Percentiles rank a stretch among this genome's conserved stretches.
phyloP scores from a whole-genome alignment of 2,888 invertebrate genomes.

The Lasioglossum zephyrum region DNA sequence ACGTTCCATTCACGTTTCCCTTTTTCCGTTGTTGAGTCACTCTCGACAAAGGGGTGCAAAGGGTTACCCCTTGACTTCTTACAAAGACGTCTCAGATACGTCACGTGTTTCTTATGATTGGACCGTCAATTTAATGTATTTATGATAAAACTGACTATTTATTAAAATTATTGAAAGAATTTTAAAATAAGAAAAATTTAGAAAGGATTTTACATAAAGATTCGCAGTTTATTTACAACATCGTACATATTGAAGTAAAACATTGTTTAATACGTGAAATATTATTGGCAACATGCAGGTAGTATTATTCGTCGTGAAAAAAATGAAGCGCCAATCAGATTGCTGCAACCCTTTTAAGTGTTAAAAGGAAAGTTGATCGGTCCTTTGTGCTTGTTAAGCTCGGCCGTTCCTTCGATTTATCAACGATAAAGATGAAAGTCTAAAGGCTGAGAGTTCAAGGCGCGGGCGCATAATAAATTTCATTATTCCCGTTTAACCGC shows the following conservation, averaged over 20 bases:
- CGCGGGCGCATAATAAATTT: slow-evolving; percentile 24
- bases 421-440: neutral
- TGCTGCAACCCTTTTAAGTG: neutral
- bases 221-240: neutral
- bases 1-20: too few relatives aligned
- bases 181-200: too few relatives aligned
- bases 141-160: too few relatives aligned
- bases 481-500: slow-evolving; percentile 30
- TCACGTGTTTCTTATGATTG: too few relatives aligned
- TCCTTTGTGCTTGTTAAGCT: neutral
- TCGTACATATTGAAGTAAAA: neutral
- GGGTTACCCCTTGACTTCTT: too few relatives aligned
- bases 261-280: neutral
- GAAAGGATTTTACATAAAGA: too few relatives aligned
- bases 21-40: too few relatives aligned
- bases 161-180: too few relatives aligned
- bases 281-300: neutral
- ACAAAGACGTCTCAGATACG: too few relatives aligned
- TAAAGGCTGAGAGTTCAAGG: neutral
- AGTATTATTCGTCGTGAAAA: neutral
- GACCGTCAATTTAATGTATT: too few relatives aligned
- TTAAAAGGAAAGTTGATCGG: neutral
- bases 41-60: too few relatives aligned
- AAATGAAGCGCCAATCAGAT: neutral
- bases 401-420: neutral